Base-by-base conservation (phyloP, 2,888 invertebrate genomes). In the Melanchra persicariae region DNA sequence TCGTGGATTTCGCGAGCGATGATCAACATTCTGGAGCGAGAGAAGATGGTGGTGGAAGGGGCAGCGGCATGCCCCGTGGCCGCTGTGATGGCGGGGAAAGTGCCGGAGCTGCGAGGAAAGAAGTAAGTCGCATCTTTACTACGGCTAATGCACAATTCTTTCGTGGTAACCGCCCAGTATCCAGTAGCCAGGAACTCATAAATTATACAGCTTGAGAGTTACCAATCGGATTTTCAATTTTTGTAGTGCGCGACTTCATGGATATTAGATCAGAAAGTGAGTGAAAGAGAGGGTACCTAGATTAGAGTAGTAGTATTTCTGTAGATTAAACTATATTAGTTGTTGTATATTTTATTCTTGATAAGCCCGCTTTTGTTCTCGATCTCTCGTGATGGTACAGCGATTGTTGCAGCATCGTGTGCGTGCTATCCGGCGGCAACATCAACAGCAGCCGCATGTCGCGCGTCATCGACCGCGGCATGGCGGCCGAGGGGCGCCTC, bases 361-460 rank as follows among this genome's bases (percentile, higher is more conserved):
- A 37, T 12, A 37, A 37, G 17, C 43, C 43, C 43, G 15, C 43
- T 15, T 43, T 19, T 43, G 17, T 5, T 17, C 43, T 43, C 24
- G 6, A 43, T 45, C 26, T 26, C 17, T 9, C 19, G 17, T 26
- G n/a, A 34, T 54, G 5, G 19, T 19, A 26, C 8, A 26, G 17
- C 19, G 17, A 54, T 43, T 63, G 70, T 89, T 91, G 54, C 84
- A 98, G 98, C 85, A 97, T 98, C 57, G 98, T 98, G 4, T 95
- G 98, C 63, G 96, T 98, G 34, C 91, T 98, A 0, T 98, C 98
- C 88, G 98, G 98, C 1, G 98, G 98, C 63, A 98, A 98, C 93
- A 98, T 98, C 68, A 98, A 98, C 90, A 98, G 98, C 51, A 98
- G 98, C 0, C 97, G 98, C 1, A 95, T 98, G 82, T 98, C 98